Evolutionary conservation across 2,888 invertebrate genomes (phyloP), one percentile per base, ranked within the genome.

Genomic region (Nomada lathburiana): DNA sequence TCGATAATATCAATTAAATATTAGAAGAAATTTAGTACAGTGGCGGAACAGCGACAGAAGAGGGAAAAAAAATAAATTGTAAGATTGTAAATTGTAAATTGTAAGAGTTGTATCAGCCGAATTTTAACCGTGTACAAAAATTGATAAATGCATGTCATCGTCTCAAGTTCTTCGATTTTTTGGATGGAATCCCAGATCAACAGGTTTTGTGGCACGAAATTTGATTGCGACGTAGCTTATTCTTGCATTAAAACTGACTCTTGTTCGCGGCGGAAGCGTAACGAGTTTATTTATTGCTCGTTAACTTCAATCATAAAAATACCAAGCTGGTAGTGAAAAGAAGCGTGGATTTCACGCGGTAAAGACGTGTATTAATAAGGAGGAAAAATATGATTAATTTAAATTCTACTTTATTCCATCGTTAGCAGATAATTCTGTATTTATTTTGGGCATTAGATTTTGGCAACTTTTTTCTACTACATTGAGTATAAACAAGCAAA

Each of bases 121-220:
- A 36, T 36, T 36, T 36, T 7, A 36, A 36, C 7, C 7, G 7
- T 36, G 36, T 7, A 36, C 36, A 44, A 44, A 52, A 69, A 64
- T 16, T 26, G 44, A 36, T 60, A 68, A 63, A 42, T 62, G 16
- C 62, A 13, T 75, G 59, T 47, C 36, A 62, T 36, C 60, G 23
- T 62, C 20, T 26, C 2, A 47, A 20, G 83, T 72, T 75, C 71
- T 81, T 79, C 73, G 50, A 75, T n/a, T 64, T 80, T 75, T 84
- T 86, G 80, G 80, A 84, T 57, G 50, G 13, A 74, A 68, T 86
- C 82, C 79, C 84, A 76, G 59, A 81, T 82, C 87, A 86, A 85
- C 86, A 85, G 86, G 87, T 86, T 86, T 86, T 69, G 75, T 47
- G 80, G 68, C 60, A 76, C 60, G 29, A 74, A 85, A 80, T 73